Conservation (phyloP, 2,797 vertebrate species). For the Acropternis orthonyx region DNA sequence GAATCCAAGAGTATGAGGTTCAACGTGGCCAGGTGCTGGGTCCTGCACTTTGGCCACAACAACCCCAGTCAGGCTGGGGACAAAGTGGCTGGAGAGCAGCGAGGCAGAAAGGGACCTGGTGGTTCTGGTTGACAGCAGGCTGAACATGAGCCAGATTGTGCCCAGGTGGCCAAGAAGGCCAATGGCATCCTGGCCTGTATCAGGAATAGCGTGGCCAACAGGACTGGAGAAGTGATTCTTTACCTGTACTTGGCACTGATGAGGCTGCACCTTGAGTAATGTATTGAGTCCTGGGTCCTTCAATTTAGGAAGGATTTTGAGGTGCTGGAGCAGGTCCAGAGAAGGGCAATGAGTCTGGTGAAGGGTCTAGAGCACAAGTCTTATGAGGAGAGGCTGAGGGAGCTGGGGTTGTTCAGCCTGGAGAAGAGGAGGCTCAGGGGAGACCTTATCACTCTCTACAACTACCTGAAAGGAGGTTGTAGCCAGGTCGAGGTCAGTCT, state of each 20-base stretch:
- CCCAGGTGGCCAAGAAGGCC: neutral
- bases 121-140: neutral
- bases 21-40: neutral
- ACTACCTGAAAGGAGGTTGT: neutral
- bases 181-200: neutral
- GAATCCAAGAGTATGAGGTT: neutral
- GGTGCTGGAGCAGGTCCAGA: neutral
- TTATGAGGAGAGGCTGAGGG: neutral
- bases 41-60: neutral
- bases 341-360: neutral
- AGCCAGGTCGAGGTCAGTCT: neutral
- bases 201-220: neutral
- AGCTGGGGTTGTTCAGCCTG: neutral
- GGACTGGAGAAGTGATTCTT: neutral
- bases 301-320: neutral
- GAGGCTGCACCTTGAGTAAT: neutral
- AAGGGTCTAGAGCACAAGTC: neutral
- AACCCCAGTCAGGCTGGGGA: neutral
- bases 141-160: neutral
- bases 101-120: neutral
- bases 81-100: neutral
- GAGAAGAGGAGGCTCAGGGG: neutral
- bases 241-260: neutral
- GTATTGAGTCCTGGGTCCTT: neutral
- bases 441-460: neutral